Base-by-base conservation (phyloP, 2,797 vertebrate genomes). In the Enteromius anoplus region DNA sequence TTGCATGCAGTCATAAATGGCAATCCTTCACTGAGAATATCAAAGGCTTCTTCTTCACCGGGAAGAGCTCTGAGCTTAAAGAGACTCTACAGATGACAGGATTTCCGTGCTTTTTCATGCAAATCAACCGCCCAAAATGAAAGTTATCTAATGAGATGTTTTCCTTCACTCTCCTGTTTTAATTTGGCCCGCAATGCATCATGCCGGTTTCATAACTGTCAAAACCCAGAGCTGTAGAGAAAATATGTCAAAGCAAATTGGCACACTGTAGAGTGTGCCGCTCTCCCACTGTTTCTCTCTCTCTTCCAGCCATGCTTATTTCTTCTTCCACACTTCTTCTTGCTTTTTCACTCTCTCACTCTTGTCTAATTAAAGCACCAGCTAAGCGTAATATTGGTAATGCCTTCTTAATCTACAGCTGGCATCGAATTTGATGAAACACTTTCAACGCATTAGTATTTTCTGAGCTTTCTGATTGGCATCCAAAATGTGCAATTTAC, bases 191-290 rank as follows among this genome's bases (percentile, higher is more conserved):
- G 82, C 82, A 69, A 65, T 82, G 55, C 66, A 68, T 85, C 84
- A 60, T 69, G 42, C 53, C 40, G 80, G 55, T 72, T 87, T 84
- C 81, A 84, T 71, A 85, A 75, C 84, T 82, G 80, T 85, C 83
- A 82, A 64, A 79, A 77, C 81, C 66, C n/a, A 51, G 60, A 82
- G 80, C 76, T 71, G 70, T 42, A 34, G 58, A 69, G 53, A 60
- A 62, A 78, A 85, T 78, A 51, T 83, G 81, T 87, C 82, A 86
- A 78, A 87, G 80, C 58, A 86, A 85, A 86, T 78, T 81, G 64
- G 58, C 77, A 85, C 70, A 84, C 84, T 86, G 84, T 85, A 73
- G 87, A 85, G 79, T 86, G 82, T 88, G 78, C 90, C 89, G 84
- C 65, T 86, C 75, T 72, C 32, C 45, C 23, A 75, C 34, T 84